Evolutionary conservation across 2,113 vertebrate genomes (phyloP).

Genomic region (Sander vitreus): DNA sequence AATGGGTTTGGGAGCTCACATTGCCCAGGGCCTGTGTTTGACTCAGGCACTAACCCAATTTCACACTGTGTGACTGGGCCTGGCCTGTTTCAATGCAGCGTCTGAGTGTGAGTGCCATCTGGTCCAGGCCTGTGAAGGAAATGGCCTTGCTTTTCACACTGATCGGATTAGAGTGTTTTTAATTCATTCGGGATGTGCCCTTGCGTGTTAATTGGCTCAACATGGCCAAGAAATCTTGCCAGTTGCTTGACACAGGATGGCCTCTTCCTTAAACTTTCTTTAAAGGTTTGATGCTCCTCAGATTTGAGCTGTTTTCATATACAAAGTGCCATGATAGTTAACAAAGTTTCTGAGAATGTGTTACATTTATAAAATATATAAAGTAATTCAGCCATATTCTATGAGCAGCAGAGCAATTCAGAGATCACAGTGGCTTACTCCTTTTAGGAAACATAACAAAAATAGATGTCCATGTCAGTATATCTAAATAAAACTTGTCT

Average conservation of each 20-base stretch:
- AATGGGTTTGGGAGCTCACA: constrained; percentile 73
- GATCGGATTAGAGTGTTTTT: constrained; percentile 87
- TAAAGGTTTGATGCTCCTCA: constrained; percentile 28
- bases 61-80: constrained; percentile 84
- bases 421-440: neutral
- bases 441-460: neutral
- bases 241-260: constrained; percentile 71
- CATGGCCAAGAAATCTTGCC: constrained; percentile 82
- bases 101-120: constrained; percentile 84
- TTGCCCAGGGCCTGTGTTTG: constrained; percentile 79
- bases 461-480: neutral
- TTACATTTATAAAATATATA: constrained; percentile 6
- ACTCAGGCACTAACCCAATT: constrained; percentile 87
- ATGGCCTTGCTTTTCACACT: constrained; percentile 84
- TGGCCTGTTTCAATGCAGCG: constrained; percentile 77
- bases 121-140: constrained; percentile 83
- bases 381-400: constrained; percentile 36
- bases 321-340: neutral
- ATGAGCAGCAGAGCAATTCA: constrained; percentile 7
- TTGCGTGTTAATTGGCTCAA: constrained; percentile 88
- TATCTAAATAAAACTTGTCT: neutral
- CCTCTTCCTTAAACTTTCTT: constrained; percentile 53
- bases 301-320: neutral
- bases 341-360: constrained; percentile 21
- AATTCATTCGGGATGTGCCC: constrained; percentile 87